Base-by-base conservation (phyloP, 2,113 vertebrate species). In the Actenoides hombroni region DNA sequence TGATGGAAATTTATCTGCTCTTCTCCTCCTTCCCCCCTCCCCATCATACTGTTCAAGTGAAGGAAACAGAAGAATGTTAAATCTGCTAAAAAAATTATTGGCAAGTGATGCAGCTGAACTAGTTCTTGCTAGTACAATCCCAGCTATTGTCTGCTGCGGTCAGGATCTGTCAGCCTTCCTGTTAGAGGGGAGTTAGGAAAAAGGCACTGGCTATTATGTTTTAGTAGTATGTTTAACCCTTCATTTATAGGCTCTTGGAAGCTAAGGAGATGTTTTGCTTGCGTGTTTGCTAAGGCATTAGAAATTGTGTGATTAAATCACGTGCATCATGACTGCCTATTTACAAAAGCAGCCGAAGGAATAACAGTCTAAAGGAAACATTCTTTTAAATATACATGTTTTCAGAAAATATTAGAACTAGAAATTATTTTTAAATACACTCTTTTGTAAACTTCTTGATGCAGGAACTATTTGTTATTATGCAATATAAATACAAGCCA, bases 11-110 rank as follows among this genome's bases (percentile, higher is more conserved):
- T 68, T 90, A n/a, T 96, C 96, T 95, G 86, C 86, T 94, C 90
- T 90, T 54, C 86, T 94, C 73, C 95, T 97, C 96, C 88, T 88
- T 63, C 83, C 56, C 24, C 37, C 68, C 11, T 20, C 86, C 93
- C 88, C 92, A 83, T 89, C 92, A 46, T 91, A 61, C 65, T 91
- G 88, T 86, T 95, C 93, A 88, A 97, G 95, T 93, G 92, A 97
- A 96, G 95, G 95, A 98, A 98, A 98, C 95, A 97, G 95, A 97
- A 90, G 96, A 98, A 97, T 97, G 96, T 97, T 96, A 95, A 95
- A 98, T 98, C 97, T 98, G 97, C 97, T 98, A 97, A 92, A 97
- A 97, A 97, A 97, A 98, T 97, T 97, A 97, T 94, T 98, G 98
- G 98, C 98, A 97, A 97, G 71, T 92, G 97, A 98, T 97, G 97